Base-by-base conservation (phyloP, 2,797 vertebrate genomes). In the Melanotaenia pygmaea region DNA sequence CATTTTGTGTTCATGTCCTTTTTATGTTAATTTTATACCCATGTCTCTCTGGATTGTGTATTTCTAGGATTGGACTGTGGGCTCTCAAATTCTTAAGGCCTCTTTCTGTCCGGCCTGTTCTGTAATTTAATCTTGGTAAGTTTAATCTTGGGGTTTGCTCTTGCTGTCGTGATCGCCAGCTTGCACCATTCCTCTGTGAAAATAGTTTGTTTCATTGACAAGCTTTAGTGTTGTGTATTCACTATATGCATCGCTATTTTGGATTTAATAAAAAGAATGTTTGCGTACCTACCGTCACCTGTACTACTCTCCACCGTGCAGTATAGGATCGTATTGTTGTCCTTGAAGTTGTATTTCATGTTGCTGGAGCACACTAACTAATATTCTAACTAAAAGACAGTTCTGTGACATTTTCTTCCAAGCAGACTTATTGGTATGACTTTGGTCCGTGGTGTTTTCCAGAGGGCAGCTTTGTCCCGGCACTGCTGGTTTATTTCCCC, bases 401-500 rank as follows among this genome's bases (percentile, higher is more conserved):
- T 26, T 51, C 26, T 7, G 7, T 65, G 37, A 26, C 50, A 13
- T 64, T 62, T 45, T 64, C 76, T 40, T 40, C 38, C 5, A 40
- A 40, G 3, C 14, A 4, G 40, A 3, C 14, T 43, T 37, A 14
- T 1, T 69, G 37, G 24, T 53, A 45, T 69, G 35, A 62, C 34
- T 81, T 69, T 76, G 72, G 78, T 45, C 4, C 47, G 4, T 35
- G 37, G 51, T 45, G 59, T 32, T 67, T 57, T 62, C 76, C 9
- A 81, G 76, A 86, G 67, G 67, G 51, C 67, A n/a, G 72, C 54
- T 64, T 76, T 87, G 88, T 89, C 70, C 64, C 59, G 76, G 10
- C 80, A 74, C 78, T 80, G 75, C 85, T 67, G 69, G 11, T 77
- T 76, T 65, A 47, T 84, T 70, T 77, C 72, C 65, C 77, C 35